Evolutionary conservation across 1,140 invertebrate species (phyloP), one percentile per base, ranked within the genome.

Genomic region (Pseudachorutes palmiensis): DNA sequence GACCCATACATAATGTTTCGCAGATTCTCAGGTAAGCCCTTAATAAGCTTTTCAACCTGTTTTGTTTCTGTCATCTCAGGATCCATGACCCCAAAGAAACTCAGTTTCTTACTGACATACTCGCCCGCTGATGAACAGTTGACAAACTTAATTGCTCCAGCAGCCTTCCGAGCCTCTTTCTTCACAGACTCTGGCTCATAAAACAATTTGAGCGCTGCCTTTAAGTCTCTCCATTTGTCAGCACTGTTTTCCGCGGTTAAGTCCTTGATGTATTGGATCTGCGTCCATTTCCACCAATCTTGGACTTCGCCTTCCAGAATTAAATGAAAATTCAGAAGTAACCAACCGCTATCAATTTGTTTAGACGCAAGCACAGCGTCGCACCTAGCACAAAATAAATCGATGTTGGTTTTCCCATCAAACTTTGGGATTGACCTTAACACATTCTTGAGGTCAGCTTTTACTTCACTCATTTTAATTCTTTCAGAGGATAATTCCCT

Each of bases 31-130:
- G 51, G 51, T 5, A 55, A 22, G 5, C 51, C 51, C 24, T 55
- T 55, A 24, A 55, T 55, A 5, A 55, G 24, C 51, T 55, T 55
- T 22, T 55, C 51, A 12, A 55, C 51, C 24, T 55, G 51, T 26
- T 12, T 16, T 5, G 3, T 14, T 9, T 55, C 51, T 5, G 12
- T 19, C 51, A 55, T 55, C 9, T 55, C 5, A 19, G 51, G 51
- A 55, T 24, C 24, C 51, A 55, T 55, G 24, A 55, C 24, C 24
- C 51, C 51, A 26, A 55, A 55, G 12, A 14, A 22, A 24, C 12
- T 5, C 51, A 55, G 5, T 26, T 55, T 55, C 51, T 55, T 55
- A 12, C 12, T 16, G 14, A 55, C 51, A 55, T 55, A 55, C 24
- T 55, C 51, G 51, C 51, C 51, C 5, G 51, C 51, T 5, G 51